Evolutionary conservation across 2,797 vertebrate species (phyloP).

Genomic region (Borostomias antarcticus): DNA sequence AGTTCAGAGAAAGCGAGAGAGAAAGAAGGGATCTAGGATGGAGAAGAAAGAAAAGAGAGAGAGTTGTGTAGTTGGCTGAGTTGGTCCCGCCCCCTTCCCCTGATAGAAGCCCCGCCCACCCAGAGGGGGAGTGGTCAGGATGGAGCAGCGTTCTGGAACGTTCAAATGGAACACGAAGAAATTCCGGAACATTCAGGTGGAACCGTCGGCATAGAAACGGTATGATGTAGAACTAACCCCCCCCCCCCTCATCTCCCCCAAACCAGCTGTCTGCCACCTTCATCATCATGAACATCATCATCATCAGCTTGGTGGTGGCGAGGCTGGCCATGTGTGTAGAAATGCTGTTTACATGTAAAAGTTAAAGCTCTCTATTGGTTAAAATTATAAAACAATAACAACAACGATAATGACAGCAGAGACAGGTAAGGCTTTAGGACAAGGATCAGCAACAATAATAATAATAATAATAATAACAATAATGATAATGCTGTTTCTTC

Average conservation of each 20-base stretch:
- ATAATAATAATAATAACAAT: conserved; percentile 50
- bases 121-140: background rate
- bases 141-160: no score
- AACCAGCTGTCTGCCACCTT: conserved; percentile 37
- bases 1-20: background rate
- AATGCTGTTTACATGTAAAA: conserved; percentile 42
- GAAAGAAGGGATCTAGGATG: background rate
- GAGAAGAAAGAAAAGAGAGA: conserved; percentile 20
- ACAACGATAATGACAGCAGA: conserved; percentile 43
- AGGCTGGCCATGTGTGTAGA: conserved; percentile 50
- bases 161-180: no score
- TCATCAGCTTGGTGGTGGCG: conserved; percentile 20
- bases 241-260: no score
- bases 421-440: conserved; percentile 74
- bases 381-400: conserved; percentile 13
- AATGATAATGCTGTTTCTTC: conserved; percentile 56
- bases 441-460: no score
- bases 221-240: no score
- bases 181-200: no score
- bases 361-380: conserved; percentile 7
- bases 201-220: background rate
- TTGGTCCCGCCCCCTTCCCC: conserved; percentile 72
- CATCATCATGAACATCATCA: background rate
- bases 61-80: conserved; percentile 46
- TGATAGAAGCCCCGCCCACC: conserved; percentile 38